Conservation (phyloP, 2,888 invertebrate genomes). For the Eristalis arbustorum region DNA sequence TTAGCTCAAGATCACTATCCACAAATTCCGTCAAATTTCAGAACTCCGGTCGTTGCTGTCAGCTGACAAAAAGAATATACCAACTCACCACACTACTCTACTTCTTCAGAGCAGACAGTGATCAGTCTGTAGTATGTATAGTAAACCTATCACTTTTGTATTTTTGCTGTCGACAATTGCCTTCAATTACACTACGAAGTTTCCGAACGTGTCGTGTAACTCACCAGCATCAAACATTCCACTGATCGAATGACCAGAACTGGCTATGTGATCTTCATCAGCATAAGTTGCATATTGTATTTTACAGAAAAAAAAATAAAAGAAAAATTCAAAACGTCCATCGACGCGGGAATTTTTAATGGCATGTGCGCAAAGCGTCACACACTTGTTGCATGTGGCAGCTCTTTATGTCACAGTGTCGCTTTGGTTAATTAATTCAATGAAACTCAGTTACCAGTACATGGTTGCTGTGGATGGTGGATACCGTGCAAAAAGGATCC, state of each 20-base stretch:
- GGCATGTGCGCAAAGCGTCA: slow-evolving; percentile 45
- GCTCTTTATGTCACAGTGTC: slow-evolving; percentile 38
- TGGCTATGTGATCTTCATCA: slow-evolving; percentile 38
- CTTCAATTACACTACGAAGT: background rate
- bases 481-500: slow-evolving; percentile 38
- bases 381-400: background rate
- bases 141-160: background rate
- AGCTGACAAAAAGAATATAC: too few relatives aligned
- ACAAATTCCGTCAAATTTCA: too few relatives aligned
- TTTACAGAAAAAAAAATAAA: background rate
- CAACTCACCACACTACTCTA: too few relatives aligned
- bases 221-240: background rate
- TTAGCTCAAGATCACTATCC: too few relatives aligned
- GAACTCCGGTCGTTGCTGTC: too few relatives aligned
- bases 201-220: background rate
- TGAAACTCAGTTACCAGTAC: slow-evolving; percentile 53
- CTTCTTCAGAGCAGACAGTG: too few relatives aligned
- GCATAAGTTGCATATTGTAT: slow-evolving; percentile 32
- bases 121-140: background rate
- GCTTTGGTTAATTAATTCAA: slow-evolving; percentile 62
- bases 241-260: background rate
- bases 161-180: background rate
- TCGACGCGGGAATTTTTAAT: slow-evolving; percentile 37
- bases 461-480: background rate
- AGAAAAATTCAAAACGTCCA: background rate